These are phyloP conservation scores for Protosalanx chinensis DNA, from an alignment of 2,797 vertebrate genomes.

Conservation along the genomic window DNA sequence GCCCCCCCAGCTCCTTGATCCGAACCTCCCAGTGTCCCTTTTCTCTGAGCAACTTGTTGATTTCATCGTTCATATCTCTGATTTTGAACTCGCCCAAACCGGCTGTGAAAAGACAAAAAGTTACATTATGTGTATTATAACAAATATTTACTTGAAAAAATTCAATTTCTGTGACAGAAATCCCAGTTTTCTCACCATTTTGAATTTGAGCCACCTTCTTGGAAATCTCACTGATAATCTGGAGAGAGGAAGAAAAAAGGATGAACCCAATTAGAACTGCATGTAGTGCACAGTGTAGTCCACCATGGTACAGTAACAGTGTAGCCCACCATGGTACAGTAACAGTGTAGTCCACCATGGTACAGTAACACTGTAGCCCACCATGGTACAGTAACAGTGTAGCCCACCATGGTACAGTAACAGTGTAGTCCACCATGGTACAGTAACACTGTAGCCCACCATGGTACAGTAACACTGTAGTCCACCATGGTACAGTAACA, in stretches of 20 bases:
- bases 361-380: neutral
- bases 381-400: neutral
- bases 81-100: constrained; percentile 97
- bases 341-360: neutral
- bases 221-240: constrained; percentile 98
- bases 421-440: neutral
- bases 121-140: neutral
- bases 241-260: constrained; percentile 9
- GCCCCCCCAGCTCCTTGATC: constrained; percentile 92
- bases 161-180: neutral
- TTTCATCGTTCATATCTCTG: constrained; percentile 94
- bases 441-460: neutral
- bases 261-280: too few relatives aligned
- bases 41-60: constrained; percentile 93
- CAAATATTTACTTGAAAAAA: neutral
- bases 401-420: neutral
- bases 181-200: constrained; percentile 79
- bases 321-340: neutral
- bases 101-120: constrained; percentile 64
- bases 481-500: neutral
- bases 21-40: constrained; percentile 95
- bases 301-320: neutral
- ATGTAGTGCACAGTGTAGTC: neutral
- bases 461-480: neutral
- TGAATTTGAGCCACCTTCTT: constrained; percentile 98